phyloP scores from a whole-genome alignment of 2,888 invertebrate species.

The Lydus trimaculatus region DNA sequence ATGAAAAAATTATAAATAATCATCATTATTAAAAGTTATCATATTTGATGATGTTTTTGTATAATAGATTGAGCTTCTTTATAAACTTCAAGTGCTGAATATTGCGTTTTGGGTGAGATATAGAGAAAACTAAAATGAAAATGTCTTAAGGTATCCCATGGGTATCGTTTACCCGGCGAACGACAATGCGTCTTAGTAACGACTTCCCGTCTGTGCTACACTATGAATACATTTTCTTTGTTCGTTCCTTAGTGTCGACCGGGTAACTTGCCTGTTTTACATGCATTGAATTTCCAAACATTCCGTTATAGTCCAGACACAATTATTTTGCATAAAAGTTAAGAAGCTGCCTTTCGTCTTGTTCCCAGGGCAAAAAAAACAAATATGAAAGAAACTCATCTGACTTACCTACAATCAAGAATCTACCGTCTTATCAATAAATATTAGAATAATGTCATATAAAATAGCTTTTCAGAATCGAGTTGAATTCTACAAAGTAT shows the following conservation, averaged over 20 bases:
- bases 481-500: no score
- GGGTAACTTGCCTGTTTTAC: slow-evolving; percentile 54
- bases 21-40: not conserved
- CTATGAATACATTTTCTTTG: slow-evolving; percentile 58
- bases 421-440: not conserved
- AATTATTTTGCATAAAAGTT: slow-evolving; percentile 28
- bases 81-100: slow-evolving; percentile 43
- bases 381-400: not conserved
- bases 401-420: not conserved
- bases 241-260: slow-evolving; percentile 49
- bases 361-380: not conserved
- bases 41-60: not conserved
- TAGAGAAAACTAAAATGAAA: slow-evolving; percentile 59
- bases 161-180: slow-evolving; percentile 56
- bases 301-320: slow-evolving; percentile 33
- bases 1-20: not conserved
- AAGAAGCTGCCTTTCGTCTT: not conserved
- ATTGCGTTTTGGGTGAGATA: slow-evolving; percentile 47
- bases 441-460: not conserved
- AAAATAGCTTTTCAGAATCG: not conserved
- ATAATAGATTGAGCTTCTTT: slow-evolving; percentile 29
- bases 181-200: slow-evolving; percentile 62
- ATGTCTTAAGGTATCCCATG: slow-evolving; percentile 58
- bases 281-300: slow-evolving; percentile 60
- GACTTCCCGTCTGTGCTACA: slow-evolving; percentile 53